Base-by-base conservation (phyloP, 2,113 vertebrate genomes). In the Casuarius casuarius region DNA sequence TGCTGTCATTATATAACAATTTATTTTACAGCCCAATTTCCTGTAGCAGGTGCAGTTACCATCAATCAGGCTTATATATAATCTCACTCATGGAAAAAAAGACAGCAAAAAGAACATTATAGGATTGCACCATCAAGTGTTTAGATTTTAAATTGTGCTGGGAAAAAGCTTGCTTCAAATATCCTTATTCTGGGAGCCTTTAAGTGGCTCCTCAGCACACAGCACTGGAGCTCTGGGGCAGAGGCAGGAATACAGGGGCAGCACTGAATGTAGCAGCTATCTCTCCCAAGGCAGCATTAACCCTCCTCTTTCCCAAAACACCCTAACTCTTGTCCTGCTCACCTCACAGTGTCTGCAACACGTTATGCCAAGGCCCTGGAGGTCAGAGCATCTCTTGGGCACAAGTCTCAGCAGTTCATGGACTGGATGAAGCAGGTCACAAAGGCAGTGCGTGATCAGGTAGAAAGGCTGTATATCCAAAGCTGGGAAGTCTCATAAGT, bases 371-470 rank as follows among this genome's bases (percentile, higher is more conserved):
- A 54, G 12, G 62, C 21, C 12, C 51, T 29, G 46, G 44, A 84
- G 19, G 71, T 82, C 0, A 0, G 61, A 48, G 61, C 76, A 44
- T 18, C 11, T 49, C 54, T 66, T 0, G 1, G 52, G 21, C 58
- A 65, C 18, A 22, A 77, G 17, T 26, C 23, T 70, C 38, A 28
- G n/a, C 52, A 3, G 0, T 33, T 88, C 8, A 20, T 3, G 1
- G 46, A 42, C 46, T 46, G 51, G 4, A 1, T 33, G 33, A 54
- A 38, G 17, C 68, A 81, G 40, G 46, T 18, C 46, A 18, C 7
- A 48, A 48, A 48, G 40, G 23, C 1, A 1, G 33, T 22, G 49
- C 0, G 2, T 10, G 54, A 15, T 70, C 70, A 65, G 0, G 0
- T 12, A 56, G n/a, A 5, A 54, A 20, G 25, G 33, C 10, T 6